Base-by-base conservation (phyloP, 1,140 invertebrate genomes). In the Melanaphis sacchari region DNA sequence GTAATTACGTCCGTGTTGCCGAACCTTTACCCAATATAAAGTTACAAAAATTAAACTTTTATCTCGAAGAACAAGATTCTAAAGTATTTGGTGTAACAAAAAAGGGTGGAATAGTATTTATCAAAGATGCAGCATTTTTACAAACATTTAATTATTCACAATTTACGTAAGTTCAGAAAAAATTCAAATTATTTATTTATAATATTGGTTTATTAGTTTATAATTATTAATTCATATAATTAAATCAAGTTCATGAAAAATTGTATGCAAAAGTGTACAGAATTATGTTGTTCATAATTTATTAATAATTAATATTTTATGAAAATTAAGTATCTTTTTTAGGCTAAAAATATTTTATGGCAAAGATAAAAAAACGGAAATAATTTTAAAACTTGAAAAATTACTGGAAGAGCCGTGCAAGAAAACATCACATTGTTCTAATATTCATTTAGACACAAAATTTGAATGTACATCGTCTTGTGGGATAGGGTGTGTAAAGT, bases 401-500 rank as follows among this genome's bases (percentile, higher is more conserved):
- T 41, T 40, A 38, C 36, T 46, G 15, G 36, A 49, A 54, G 46
- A 85, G 41, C 66, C 54, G 31, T 93, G 91, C 38, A 41, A 49
- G 36, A 40, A 93, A 52, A 46, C 81, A 5, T 84, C 91, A 38
- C 91, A 93, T 24, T 93, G 91, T 84, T 82, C 91, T 84, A 21
- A 93, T 49, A 93, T 85, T 31, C 41, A 93, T 31, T 82, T 84
- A 52, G 91, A 93, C 15, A 93, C 81, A 85, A 84, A 93, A 84
- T 82, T 81, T 26, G 36, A 52, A 52, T 93, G 91, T 40, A 84
- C 36, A 84, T 93, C 91, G 0, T 93, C 91, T 5, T 93, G 91
- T 54, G 91, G 91, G 54, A 84, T 93, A 54, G 91, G 91, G 91
- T 93, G 21, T 54, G 66, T 91, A n/a, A 66, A n/a, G 24, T 31